A percentile compares a stretch with the other conserved stretches of the same genome.
These are phyloP conservation scores for Tenthredo mesomela DNA, from an alignment of 2,888 invertebrate genomes.

Conservation along the genomic window DNA sequence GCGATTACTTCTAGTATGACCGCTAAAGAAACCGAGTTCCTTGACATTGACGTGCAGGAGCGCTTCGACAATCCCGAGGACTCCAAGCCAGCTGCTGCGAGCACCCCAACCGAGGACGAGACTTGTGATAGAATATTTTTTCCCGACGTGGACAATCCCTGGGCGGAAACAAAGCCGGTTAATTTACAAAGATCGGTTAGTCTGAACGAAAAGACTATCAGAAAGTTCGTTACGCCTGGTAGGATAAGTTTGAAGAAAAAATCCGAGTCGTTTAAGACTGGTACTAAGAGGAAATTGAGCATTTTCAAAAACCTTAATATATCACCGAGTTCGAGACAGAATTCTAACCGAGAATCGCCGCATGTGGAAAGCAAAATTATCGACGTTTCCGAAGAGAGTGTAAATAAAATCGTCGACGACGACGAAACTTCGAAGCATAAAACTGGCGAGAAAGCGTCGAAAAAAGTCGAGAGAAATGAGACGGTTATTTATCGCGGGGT, in stretches of 20 bases:
- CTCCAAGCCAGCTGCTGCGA: slow-evolving; percentile 44
- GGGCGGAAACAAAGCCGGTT: slow-evolving; percentile 3
- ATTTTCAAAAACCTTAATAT: slow-evolving; percentile 38
- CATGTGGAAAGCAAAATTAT: not conserved
- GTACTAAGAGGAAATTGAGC: slow-evolving; percentile 22
- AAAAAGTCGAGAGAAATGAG: slow-evolving; percentile 67
- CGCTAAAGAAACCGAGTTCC: slow-evolving; percentile 42
- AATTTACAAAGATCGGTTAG: slow-evolving; percentile 46
- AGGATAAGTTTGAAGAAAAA: slow-evolving; percentile 38
- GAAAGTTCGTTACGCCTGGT: slow-evolving; percentile 18
- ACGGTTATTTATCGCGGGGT: slow-evolving; percentile 71
- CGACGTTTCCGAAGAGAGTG: not conserved
- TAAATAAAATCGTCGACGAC: not conserved
- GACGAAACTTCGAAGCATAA: not conserved
- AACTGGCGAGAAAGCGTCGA: slow-evolving; percentile 57
- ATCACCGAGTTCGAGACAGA: slow-evolving; percentile 7
- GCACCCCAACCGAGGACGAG: slow-evolving; percentile 48
- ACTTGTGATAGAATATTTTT: slow-evolving; percentile 38
- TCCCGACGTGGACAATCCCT: slow-evolving; percentile 21
- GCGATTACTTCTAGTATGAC: slow-evolving; percentile 48
- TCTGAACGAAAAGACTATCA: slow-evolving; percentile 43
- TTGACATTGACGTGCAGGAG: slow-evolving; percentile 22
- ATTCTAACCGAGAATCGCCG: not conserved
- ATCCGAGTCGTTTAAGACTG: slow-evolving; percentile 43
- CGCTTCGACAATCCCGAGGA: slow-evolving; percentile 37